Conservation (phyloP, 2,797 vertebrate species). For the Gallinago solitaria region DNA sequence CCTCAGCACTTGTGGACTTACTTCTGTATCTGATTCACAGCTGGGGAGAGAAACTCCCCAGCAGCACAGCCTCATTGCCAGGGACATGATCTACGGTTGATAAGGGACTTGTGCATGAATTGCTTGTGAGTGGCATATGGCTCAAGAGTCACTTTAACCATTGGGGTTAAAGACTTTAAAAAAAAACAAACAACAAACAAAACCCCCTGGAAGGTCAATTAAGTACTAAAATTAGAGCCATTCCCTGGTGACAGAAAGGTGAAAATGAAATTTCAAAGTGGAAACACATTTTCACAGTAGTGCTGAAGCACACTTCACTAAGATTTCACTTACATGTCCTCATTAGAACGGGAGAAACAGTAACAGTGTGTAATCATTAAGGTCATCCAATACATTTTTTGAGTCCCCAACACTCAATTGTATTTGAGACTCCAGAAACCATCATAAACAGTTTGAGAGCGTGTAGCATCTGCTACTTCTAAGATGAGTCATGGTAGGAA, state of each 20-base stretch:
- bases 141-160: neutral
- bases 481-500: constrained; percentile 46
- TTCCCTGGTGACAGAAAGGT: neutral
- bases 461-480: constrained; percentile 51
- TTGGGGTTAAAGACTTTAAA: neutral
- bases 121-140: neutral
- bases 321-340: neutral
- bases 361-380: neutral
- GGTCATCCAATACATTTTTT: neutral
- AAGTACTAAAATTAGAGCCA: neutral
- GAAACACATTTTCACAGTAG: neutral
- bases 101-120: neutral
- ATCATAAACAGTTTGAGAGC: constrained; percentile 17
- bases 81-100: fast-evolving
- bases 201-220: neutral
- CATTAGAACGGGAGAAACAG: neutral
- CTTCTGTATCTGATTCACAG: neutral
- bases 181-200: neutral
- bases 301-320: neutral
- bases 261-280: constrained; percentile 38
- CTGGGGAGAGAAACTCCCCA: neutral
- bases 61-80: neutral
- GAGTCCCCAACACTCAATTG: neutral
- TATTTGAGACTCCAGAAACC: constrained; percentile 33
- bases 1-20: neutral